Conservation (phyloP, 2,888 invertebrate species). For the Galerucella calmariensis region DNA sequence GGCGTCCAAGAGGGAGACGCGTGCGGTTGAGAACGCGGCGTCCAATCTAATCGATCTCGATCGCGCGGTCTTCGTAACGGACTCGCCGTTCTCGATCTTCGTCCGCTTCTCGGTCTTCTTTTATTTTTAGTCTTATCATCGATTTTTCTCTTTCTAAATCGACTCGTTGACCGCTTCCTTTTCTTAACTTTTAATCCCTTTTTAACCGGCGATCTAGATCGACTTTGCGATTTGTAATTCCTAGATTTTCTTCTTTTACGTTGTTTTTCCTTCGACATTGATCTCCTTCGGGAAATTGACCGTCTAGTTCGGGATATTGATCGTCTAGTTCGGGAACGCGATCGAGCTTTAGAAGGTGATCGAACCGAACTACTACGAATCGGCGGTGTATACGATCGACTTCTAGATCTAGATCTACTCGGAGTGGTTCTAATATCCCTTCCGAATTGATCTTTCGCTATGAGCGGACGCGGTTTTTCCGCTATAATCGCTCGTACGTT, state of each 20-base stretch:
- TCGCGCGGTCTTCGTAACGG: conserved; percentile 53
- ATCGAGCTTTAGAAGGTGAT: conserved; percentile 48
- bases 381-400: conserved; percentile 54
- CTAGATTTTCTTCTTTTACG: conserved; percentile 48
- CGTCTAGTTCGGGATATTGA: too few species aligned
- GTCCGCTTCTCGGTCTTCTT: conserved; percentile 58
- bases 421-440: conserved; percentile 70
- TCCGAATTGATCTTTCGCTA: conserved; percentile 79
- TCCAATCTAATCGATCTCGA: conserved; percentile 61
- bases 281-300: conserved; percentile 47
- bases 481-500: conserved; percentile 83
- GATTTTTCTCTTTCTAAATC: conserved; percentile 61
- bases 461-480: conserved; percentile 69
- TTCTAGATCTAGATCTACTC: conserved; percentile 52
- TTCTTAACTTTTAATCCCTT: conserved; percentile 54
- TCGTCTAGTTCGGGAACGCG: conserved; percentile 48
- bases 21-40: conserved; percentile 70
- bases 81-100: conserved; percentile 58
- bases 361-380: conserved; percentile 53
- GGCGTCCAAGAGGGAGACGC: conserved; percentile 72
- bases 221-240: conserved; percentile 50
- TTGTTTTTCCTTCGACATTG: conserved; percentile 51
- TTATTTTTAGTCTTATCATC: conserved; percentile 57
- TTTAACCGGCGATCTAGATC: conserved; percentile 51
- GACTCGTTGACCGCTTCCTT: conserved; percentile 55